phyloP scores from a whole-genome alignment of 2,888 invertebrate species.

The Gymnoscelis rufifasciata region DNA sequence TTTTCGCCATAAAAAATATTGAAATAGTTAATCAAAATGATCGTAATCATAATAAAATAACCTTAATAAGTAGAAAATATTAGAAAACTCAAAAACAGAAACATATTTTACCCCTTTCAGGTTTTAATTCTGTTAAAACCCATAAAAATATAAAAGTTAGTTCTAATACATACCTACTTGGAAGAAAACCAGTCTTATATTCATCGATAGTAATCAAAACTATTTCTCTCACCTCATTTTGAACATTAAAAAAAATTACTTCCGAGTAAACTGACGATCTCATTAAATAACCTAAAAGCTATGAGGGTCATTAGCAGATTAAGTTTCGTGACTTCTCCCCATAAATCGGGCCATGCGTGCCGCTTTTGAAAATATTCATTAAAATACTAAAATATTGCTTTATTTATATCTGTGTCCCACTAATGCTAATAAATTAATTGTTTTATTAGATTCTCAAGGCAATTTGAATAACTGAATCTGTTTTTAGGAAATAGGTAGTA shows the following conservation, averaged over 20 bases:
- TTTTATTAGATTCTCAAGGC: constrained; percentile 22
- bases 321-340: constrained; percentile 45
- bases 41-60: no score
- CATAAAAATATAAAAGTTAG: no score
- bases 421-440: constrained; percentile 26
- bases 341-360: constrained; percentile 52
- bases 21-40: no score
- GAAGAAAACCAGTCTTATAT: no score
- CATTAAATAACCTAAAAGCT: constrained; percentile 46
- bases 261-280: constrained; percentile 30
- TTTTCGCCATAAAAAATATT: no score
- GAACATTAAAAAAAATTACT: constrained; percentile 14
- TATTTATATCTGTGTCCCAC: constrained; percentile 36
- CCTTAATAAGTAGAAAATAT: no score
- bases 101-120: no score
- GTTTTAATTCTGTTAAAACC: no score
- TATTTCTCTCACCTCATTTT: background rate
- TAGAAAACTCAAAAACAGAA: no score
- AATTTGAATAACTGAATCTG: constrained; percentile 10
- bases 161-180: no score
- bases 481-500: constrained; percentile 11
- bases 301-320: constrained; percentile 56
- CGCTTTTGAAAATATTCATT: constrained; percentile 46
- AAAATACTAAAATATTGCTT: constrained; percentile 45
- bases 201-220: background rate